phyloP scores from a whole-genome alignment of 2,797 vertebrate species.

The Chrysocyon brachyurus region DNA sequence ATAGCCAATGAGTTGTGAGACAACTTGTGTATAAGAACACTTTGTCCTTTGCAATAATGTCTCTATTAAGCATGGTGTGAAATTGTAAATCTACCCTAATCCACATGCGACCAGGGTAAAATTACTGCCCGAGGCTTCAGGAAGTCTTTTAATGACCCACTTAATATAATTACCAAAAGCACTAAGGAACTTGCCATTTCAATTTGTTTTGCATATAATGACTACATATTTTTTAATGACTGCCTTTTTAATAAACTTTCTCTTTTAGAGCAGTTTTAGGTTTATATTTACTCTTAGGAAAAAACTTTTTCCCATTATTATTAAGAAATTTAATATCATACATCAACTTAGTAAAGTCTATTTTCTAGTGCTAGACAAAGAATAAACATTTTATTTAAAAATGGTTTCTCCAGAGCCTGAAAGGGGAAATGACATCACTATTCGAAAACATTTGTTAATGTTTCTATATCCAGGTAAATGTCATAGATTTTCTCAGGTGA shows the following conservation, averaged over 20 bases:
- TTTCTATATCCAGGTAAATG: not conserved
- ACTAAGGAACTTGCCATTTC: not conserved
- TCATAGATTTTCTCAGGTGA: not conserved
- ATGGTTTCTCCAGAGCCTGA: constrained; percentile 67
- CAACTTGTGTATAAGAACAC: constrained; percentile 38
- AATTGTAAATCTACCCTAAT: constrained; percentile 76
- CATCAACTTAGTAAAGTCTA: constrained; percentile 41
- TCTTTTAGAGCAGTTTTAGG: constrained; percentile 40
- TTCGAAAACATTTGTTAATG: constrained; percentile 50
- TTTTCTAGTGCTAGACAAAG: constrained; percentile 58
- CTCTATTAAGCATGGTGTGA: constrained; percentile 76
- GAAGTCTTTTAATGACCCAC: constrained; percentile 49
- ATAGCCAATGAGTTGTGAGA: constrained; percentile 41
- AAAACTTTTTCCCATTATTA: constrained; percentile 28
- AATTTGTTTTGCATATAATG: constrained; percentile 49
- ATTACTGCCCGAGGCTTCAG: constrained; percentile 14
- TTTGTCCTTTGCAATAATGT: constrained; percentile 58
- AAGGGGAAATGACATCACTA: constrained; percentile 30
- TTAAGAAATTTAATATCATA: constrained; percentile 43
- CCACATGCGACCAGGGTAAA: constrained; percentile 58
- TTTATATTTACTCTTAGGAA: not conserved
- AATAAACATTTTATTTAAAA: constrained; percentile 67
- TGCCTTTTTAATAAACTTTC: constrained; percentile 44
- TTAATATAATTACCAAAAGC: not conserved
- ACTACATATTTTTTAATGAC: not conserved